Percentiles rank a stretch among this genome's conserved stretches.
Conservation (phyloP, 2,888 invertebrate species). For the Polydrusus tereticollis region DNA sequence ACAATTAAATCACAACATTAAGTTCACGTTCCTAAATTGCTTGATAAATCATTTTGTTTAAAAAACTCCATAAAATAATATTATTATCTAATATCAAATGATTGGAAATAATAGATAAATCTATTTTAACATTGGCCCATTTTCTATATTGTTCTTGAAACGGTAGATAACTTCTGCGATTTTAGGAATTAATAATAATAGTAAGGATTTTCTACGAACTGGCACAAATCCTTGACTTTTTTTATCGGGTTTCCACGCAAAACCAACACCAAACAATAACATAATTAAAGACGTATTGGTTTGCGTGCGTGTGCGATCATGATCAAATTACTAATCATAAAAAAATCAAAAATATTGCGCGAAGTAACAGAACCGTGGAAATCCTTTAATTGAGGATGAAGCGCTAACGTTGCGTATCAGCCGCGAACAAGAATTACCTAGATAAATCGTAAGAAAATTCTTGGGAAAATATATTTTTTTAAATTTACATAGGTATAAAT, state of each 20-base stretch:
- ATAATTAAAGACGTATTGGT: conserved; percentile 40
- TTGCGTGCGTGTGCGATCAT: conserved; percentile 38
- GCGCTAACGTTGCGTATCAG: conserved; percentile 20
- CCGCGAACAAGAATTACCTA: conserved; percentile 27
- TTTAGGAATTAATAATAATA: conserved; percentile 16
- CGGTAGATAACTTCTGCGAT: conserved; percentile 14
- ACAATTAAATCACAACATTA: no score
- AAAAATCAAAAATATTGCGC: conserved; percentile 15
- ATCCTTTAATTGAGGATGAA: conserved; percentile 43
- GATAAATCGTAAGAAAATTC: no score
- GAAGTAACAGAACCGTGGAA: conserved; percentile 38
- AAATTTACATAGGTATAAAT: no score
- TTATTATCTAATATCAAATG: neutral
- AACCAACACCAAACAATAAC: conserved; percentile 37
- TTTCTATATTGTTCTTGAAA: conserved; percentile 21
- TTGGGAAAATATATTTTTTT: no score
- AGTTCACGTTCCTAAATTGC: no score
- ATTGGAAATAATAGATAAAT: neutral
- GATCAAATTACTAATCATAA: conserved; percentile 40
- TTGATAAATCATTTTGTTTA: no score
- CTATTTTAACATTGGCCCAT: conserved; percentile 6
- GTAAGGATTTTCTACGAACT: conserved; percentile 25
- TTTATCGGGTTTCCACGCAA: conserved; percentile 41
- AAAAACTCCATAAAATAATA: no score
- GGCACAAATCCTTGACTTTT: conserved; percentile 30